phyloP scores from a whole-genome alignment of 2,797 vertebrate species.

The Enteromius anoplus region DNA sequence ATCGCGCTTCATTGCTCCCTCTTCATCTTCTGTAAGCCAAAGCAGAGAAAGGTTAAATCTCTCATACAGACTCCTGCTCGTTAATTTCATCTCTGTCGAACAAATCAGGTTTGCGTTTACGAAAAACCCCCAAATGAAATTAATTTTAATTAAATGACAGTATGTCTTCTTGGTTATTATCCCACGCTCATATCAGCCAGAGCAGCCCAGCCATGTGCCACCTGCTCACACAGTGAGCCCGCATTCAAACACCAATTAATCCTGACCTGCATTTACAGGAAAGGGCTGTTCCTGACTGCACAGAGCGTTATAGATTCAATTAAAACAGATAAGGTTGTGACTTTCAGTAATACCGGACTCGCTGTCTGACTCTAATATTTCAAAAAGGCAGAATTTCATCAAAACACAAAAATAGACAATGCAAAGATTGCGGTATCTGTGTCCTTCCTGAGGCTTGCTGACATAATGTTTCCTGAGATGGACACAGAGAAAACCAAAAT shows the following conservation, averaged over 20 bases:
- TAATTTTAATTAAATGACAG: constrained; percentile 74
- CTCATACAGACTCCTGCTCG: constrained; percentile 49
- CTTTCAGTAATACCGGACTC: constrained; percentile 6
- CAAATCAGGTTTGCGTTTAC: constrained; percentile 38
- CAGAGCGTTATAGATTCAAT: constrained; percentile 41
- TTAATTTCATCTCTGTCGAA: constrained; percentile 48
- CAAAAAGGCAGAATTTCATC: constrained; percentile 16
- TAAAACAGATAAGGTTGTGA: constrained; percentile 22
- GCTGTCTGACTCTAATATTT: neutral
- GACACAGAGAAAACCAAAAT: neutral
- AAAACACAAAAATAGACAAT: constrained; percentile 8
- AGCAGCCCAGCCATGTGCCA: constrained; percentile 62
- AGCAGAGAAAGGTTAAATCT: constrained; percentile 49
- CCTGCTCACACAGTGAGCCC: constrained; percentile 64
- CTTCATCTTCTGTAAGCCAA: constrained; percentile 70
- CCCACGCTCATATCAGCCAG: constrained; percentile 55
- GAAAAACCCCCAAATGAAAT: constrained; percentile 60
- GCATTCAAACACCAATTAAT: constrained; percentile 44
- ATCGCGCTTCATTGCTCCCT: constrained; percentile 71
- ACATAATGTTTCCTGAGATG: constrained; percentile 9
- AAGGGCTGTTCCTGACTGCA: neutral
- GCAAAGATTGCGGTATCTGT: constrained; percentile 5
- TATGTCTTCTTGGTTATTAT: constrained; percentile 47
- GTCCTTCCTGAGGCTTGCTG: neutral
- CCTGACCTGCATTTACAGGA: constrained; percentile 26